A percentile compares a stretch with the other conserved stretches of the same genome.
Conservation (phyloP, 2,888 invertebrate species). For the Automeris io region DNA sequence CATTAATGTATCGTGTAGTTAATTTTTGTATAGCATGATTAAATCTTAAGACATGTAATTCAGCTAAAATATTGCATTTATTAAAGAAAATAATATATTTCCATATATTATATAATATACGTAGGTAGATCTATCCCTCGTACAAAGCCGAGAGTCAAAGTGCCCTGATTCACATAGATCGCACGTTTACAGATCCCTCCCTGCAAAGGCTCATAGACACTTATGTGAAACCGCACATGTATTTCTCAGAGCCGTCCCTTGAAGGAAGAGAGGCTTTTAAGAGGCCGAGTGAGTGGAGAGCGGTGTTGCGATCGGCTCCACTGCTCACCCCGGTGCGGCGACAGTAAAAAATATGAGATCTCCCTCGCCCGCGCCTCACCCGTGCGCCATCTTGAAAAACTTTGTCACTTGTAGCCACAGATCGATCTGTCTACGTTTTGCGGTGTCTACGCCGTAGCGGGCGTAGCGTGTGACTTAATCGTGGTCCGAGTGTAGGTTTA, state of each 20-base stretch:
- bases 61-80: too few species aligned
- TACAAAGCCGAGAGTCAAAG: slow-evolving; percentile 7
- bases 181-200: slow-evolving; percentile 38
- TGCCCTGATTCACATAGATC: slow-evolving; percentile 23
- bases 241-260: slow-evolving; percentile 56
- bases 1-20: too few species aligned
- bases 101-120: not conserved
- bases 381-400: slow-evolving; percentile 72
- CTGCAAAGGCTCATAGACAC: slow-evolving; percentile 48
- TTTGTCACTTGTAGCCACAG: slow-evolving; percentile 73
- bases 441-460: slow-evolving; percentile 41
- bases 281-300: slow-evolving; percentile 72
- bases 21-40: too few species aligned
- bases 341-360: slow-evolving; percentile 77
- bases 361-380: slow-evolving; percentile 35
- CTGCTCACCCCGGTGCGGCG: slow-evolving; percentile 74
- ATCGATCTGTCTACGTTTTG: slow-evolving; percentile 73
- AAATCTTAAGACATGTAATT: too few species aligned
- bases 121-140: slow-evolving; percentile 13
- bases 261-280: slow-evolving; percentile 63
- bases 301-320: slow-evolving; percentile 72
- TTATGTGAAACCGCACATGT: slow-evolving; percentile 50
- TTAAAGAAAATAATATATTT: too few species aligned
- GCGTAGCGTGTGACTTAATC: slow-evolving; percentile 27
- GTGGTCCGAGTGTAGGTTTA: too few species aligned